Evolutionary conservation across 2,888 invertebrate species (phyloP), one percentile per base, ranked within the genome.

Genomic region (Nomada goodeniana): DNA sequence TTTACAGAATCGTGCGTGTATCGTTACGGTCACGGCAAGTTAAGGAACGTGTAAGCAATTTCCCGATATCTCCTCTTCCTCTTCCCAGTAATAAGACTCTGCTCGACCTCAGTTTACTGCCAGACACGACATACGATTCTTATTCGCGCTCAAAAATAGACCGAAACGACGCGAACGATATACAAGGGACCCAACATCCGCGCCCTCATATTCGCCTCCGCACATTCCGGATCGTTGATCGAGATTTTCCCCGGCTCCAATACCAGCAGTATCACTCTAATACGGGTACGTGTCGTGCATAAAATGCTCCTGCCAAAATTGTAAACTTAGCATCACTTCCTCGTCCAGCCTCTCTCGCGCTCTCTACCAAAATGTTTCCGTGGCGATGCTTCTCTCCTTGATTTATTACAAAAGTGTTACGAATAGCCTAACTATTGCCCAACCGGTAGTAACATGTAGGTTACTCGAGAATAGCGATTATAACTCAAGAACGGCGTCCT

Each of bases 171-270:
- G 68, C 55, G 72, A 80, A 83, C 57, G 73, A 57, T 72, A 55
- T 20, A 75, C 13, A 61, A 53, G 59, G 68, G 72, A 64, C 52
- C 72, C 76, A 59, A 76, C 75, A 73, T n/a, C 59, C 61, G 50
- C 64, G 26, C 70, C 44, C 69, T 63, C 59, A 20, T 55, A 23
- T 71, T 71, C 84, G 78, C 84, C 86, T 76, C 73, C 86, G 74
- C 76, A 20, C 82, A 76, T 81, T 76, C 76, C 57, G 10, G 36
- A 63, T 36, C 52, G 75, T 44, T 75, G 67, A 61, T 65, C 60
- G n/a, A 55, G 11, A 61, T 57, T 82, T 57, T 26, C 74, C 74
- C 50, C 67, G 53, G 23, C 61, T 52, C 50, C 57, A 2, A 29
- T 63, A 50, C 42, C n/a, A 42, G 18, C 13, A 61, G 64, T 60